A percentile compares a stretch with the other conserved stretches of the same genome.
Evolutionary conservation across 2,888 invertebrate genomes (phyloP).

Genomic region (Orthosia gothica): DNA sequence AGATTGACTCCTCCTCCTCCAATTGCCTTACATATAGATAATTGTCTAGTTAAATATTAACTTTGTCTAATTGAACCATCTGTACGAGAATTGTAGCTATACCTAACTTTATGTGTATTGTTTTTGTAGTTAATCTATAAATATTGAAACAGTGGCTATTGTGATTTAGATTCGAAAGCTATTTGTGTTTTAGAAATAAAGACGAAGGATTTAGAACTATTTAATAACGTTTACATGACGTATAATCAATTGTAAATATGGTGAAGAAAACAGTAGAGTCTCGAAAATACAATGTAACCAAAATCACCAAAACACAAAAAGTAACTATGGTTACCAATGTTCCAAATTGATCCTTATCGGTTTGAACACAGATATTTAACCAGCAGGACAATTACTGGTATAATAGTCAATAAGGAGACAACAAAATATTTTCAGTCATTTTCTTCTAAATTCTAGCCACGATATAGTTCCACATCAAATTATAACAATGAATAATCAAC

Average conservation of each 20-base stretch:
- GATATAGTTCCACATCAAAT: background rate
- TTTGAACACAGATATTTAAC: background rate
- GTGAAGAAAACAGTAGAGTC: background rate
- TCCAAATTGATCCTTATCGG: rapidly evolving
- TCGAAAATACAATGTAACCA: background rate
- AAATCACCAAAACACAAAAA: background rate
- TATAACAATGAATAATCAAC: background rate
- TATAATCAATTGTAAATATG: too few relatives aligned
- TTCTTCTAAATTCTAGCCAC: background rate
- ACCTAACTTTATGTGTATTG: background rate
- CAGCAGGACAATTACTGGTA: background rate
- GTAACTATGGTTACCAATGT: background rate
- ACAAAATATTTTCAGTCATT: background rate
- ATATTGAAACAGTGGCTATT: too few relatives aligned
- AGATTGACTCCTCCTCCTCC: constrained; percentile 29
- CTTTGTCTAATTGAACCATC: constrained; percentile 56
- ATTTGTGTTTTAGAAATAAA: too few relatives aligned
- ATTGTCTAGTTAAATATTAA: constrained; percentile 66
- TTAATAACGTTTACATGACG: too few relatives aligned
- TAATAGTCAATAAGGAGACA: background rate
- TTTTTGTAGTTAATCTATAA: background rate
- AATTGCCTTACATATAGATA: constrained; percentile 57
- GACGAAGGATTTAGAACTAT: too few relatives aligned
- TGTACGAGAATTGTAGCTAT: background rate
- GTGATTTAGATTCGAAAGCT: too few relatives aligned